Base-by-base conservation (phyloP, 2,888 invertebrate genomes). In the Masnerella sp. region DNA sequence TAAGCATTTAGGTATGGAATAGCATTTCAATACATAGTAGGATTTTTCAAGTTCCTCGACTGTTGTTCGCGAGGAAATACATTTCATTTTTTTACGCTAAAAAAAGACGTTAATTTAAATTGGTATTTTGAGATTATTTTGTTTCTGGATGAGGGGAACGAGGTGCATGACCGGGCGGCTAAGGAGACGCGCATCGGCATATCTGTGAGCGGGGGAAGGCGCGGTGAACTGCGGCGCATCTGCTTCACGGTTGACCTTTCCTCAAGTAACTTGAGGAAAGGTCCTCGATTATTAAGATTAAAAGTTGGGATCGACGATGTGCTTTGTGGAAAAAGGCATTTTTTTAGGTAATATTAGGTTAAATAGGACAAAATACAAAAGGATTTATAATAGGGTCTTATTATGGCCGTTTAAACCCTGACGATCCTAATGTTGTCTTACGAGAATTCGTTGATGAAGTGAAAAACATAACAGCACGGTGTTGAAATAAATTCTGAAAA, bases 271-370 rank as follows among this genome's bases (percentile, higher is more conserved):
- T 25, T 25, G 25, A 5, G 5, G 7, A 7, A 5, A 4, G 25
- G 4, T 7, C 4, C 4, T 25, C 25, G 25, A 7, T 5, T 25
- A 4, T 11, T 52, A 1, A 38, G 22, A 12, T 22, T 52, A 9
- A 32, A 3, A 8, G n/a, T 54, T 9, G 38, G 38, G n/a, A 54
- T 54, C 14, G 54, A 54, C 14, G 38, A 40, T 9, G 8, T 36
- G 11, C 32, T 17, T 7, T 9, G 15, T n/a, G 11, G 36, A 1
- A 11, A 11, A 20, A 17, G 20, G 9, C n/a, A 38, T 1, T n/a
- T n/a, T n/a, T 40, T 38, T 54, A 40, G 54, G 38, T 40, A 5
- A 54, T 54, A 14, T 12, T 54, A 34, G 54, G 54, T 14, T 40
- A 11, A 11, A 5, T 54, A 7, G 14, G 22, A 7, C 14, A 14